phyloP scores from a whole-genome alignment of 2,888 invertebrate species.

The Geophilus truncorum region DNA sequence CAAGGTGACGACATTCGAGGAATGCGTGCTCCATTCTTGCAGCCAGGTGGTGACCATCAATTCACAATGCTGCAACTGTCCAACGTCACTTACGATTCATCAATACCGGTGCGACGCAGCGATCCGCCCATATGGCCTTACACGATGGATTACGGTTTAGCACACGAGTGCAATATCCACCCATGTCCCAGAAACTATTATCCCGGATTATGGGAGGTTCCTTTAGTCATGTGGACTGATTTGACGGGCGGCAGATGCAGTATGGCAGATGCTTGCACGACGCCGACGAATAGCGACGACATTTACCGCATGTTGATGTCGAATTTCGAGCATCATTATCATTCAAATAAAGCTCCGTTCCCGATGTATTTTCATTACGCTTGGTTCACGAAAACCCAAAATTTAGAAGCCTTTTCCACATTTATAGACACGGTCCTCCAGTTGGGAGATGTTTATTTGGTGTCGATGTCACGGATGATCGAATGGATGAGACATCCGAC shows the following conservation, averaged over 20 bases:
- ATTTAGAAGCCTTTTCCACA: conserved; percentile 87
- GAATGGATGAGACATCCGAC: conserved; percentile 94
- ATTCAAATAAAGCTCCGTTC: conserved; percentile 35
- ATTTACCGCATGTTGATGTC: conserved; percentile 89
- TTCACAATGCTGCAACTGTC: conserved; percentile 94
- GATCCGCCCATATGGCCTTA: conserved; percentile 96
- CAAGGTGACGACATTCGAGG: conserved; percentile 80
- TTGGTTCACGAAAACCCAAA: conserved; percentile 64
- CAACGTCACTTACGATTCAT: conserved; percentile 92
- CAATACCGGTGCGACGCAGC: conserved; percentile 90
- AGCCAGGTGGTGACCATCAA: conserved; percentile 93
- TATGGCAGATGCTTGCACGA: conserved; percentile 92
- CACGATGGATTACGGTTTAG: conserved; percentile 90
- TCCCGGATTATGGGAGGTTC: conserved; percentile 89
- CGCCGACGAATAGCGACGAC: conserved; percentile 79
- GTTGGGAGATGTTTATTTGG: conserved; percentile 77
- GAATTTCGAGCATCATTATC: conserved; percentile 47
- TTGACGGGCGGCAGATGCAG: conserved; percentile 87
- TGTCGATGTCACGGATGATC: conserved; percentile 88
- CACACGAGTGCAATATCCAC: conserved; percentile 93
- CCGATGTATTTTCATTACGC: conserved; percentile 35
- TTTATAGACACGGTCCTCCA: conserved; percentile 86
- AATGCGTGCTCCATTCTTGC: conserved; percentile 91
- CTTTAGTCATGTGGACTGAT: conserved; percentile 97
- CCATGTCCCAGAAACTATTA: conserved; percentile 89